phyloP scores from a whole-genome alignment of 2,113 vertebrate genomes.

The Chloropsis hardwickii region DNA sequence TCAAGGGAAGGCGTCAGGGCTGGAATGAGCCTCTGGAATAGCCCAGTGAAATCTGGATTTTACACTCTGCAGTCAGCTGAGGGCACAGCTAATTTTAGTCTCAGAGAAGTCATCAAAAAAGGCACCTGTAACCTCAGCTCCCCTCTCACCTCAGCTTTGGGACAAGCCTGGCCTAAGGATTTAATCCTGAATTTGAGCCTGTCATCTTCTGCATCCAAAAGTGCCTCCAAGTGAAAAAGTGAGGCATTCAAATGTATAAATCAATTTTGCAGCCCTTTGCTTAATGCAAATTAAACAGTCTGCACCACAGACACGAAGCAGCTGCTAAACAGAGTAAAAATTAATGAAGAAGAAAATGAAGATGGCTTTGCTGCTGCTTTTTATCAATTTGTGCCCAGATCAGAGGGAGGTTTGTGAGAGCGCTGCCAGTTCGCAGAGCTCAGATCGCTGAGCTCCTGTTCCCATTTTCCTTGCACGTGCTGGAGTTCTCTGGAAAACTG shows the following conservation, averaged over 20 bases:
- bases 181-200: not conserved
- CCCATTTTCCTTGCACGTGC: not conserved
- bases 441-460: not conserved
- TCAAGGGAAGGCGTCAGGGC: not conserved
- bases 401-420: not conserved
- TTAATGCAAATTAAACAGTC: not conserved
- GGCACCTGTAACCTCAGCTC: not conserved
- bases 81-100: not conserved
- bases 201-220: not conserved
- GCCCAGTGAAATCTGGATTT: not conserved
- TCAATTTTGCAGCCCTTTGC: not conserved
- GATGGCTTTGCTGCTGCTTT: not conserved
- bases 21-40: not conserved
- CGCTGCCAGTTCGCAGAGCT: not conserved
- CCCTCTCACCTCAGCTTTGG: not conserved
- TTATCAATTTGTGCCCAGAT: not conserved
- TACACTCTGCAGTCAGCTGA: not conserved
- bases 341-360: slow-evolving; percentile 49
- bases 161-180: not conserved
- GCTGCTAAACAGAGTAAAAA: slow-evolving; percentile 16
- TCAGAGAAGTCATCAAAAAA: not conserved
- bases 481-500: not conserved
- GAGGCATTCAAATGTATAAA: not conserved
- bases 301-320: not conserved
- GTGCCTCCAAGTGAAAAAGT: not conserved